These are phyloP conservation scores for Poecile atricapillus DNA, from an alignment of 2,113 vertebrate genomes.

Conservation along the genomic window DNA sequence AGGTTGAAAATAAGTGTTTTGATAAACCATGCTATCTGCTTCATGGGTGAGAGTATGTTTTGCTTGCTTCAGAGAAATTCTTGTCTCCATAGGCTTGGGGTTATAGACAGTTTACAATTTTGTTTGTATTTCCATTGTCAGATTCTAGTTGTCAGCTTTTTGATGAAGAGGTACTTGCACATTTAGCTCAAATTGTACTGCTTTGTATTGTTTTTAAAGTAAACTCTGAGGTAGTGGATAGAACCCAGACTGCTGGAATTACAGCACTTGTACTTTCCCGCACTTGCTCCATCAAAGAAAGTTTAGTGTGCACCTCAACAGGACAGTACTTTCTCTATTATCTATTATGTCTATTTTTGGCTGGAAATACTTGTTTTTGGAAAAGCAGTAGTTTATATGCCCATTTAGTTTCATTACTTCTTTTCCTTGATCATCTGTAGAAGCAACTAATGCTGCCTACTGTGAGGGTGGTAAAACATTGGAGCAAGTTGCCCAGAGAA, in stretches of 20 bases:
- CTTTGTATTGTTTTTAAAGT: background rate
- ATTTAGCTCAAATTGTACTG: background rate
- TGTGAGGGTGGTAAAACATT: background rate
- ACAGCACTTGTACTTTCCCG: background rate
- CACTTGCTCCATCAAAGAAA: background rate
- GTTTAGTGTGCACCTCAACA: background rate
- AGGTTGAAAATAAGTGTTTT: background rate
- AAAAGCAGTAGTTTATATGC: background rate
- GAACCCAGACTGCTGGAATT: background rate
- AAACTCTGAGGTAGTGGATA: background rate
- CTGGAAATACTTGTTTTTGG: background rate
- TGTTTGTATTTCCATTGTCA: background rate
- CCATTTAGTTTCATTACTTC: background rate
- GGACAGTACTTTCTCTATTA: background rate
- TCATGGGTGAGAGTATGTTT: background rate
- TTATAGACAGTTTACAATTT: background rate
- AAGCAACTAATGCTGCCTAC: background rate
- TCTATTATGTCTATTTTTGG: background rate
- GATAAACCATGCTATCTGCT: background rate
- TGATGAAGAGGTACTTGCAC: background rate
- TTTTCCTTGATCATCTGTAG: background rate
- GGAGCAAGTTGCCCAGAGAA: background rate
- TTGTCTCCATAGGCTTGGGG: background rate
- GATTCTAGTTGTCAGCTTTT: background rate
- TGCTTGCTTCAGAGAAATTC: background rate